These are phyloP conservation scores for Troglohyphantes excavatus DNA, from an alignment of 2,888 invertebrate species.

Conservation along the genomic window DNA sequence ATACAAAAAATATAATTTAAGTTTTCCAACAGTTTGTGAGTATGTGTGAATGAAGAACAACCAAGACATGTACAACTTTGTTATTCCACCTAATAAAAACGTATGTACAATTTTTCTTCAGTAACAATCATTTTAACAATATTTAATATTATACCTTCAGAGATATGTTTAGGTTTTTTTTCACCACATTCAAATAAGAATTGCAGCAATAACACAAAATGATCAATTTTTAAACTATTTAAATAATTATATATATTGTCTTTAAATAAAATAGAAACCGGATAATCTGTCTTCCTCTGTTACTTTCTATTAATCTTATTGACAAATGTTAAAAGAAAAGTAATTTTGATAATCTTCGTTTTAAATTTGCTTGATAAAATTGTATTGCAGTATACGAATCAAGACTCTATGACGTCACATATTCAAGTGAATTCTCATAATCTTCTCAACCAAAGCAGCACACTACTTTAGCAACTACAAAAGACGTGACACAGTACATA, in stretches of 20 bases:
- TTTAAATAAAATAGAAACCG: no score
- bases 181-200: background rate
- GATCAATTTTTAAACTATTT: no score
- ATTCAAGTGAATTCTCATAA: background rate
- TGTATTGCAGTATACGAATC: background rate
- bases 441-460: background rate
- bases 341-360: no score
- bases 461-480: slow-evolving; percentile 11
- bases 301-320: no score
- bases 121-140: slow-evolving; percentile 68
- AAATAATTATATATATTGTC: no score
- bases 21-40: slow-evolving; percentile 31
- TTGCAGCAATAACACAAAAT: no score
- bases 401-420: background rate
- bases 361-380: background rate
- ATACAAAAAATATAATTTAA: slow-evolving; percentile 67
- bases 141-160: slow-evolving; percentile 7
- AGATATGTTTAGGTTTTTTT: slow-evolving; percentile 55
- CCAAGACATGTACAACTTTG: slow-evolving; percentile 6
- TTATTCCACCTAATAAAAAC: slow-evolving; percentile 1
- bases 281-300: no score
- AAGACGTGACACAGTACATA: slow-evolving; percentile 63
- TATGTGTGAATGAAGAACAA: slow-evolving; percentile 44
- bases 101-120: slow-evolving; percentile 51
- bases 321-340: no score